Conservation (phyloP, 2,888 invertebrate genomes). For the Hetaerina titia region DNA sequence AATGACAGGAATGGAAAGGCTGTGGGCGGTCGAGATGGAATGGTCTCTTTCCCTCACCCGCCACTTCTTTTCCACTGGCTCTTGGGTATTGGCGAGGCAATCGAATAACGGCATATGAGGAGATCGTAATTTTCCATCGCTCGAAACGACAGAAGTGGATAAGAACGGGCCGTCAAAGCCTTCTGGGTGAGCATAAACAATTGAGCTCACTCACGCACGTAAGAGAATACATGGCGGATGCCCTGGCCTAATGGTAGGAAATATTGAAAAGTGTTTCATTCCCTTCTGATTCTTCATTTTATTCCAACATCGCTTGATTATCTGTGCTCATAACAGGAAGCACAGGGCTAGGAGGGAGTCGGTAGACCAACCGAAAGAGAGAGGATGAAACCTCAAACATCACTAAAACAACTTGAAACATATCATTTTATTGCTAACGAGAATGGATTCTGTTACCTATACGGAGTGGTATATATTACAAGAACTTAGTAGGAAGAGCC, state of each 20-base stretch:
- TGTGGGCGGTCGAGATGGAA: neutral
- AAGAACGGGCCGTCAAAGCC: neutral
- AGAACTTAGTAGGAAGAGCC: too few relatives aligned
- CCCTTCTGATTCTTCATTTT: neutral
- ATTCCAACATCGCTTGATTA: neutral
- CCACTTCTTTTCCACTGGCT: neutral
- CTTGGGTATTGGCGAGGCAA: constrained; percentile 29
- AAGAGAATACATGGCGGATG: neutral
- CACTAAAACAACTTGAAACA: too few relatives aligned
- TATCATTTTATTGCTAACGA: too few relatives aligned
- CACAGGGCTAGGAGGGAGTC: neutral
- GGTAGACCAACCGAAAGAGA: too few relatives aligned
- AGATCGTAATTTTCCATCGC: neutral
- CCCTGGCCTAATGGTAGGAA: neutral
- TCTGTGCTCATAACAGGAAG: neutral
- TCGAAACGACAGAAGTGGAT: neutral
- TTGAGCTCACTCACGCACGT: too few relatives aligned
- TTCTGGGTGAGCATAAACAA: neutral
- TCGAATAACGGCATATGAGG: neutral
- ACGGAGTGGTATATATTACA: too few relatives aligned
- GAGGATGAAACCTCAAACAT: too few relatives aligned
- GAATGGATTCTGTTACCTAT: too few relatives aligned
- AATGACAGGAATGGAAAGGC: neutral
- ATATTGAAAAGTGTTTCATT: neutral
- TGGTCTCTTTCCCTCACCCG: neutral